phyloP scores from a whole-genome alignment of 2,113 vertebrate genomes.

The Ictalurus punctatus region DNA sequence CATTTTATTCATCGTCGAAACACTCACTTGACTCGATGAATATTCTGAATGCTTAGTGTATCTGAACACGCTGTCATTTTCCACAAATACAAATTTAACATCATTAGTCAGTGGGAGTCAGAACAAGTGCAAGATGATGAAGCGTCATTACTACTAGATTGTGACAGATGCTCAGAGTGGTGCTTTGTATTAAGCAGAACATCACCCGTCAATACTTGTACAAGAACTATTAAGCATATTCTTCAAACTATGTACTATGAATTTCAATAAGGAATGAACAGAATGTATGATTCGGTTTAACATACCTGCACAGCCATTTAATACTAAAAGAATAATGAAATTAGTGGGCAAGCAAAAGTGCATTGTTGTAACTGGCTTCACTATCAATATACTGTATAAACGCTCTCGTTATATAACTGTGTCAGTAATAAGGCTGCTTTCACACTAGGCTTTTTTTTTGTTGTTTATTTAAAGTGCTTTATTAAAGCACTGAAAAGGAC shows the following conservation, averaged over 20 bases:
- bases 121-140: constrained; percentile 4
- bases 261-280: neutral
- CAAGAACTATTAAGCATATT: neutral
- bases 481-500: neutral
- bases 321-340: neutral
- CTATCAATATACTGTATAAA: neutral
- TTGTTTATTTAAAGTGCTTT: neutral
- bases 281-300: neutral
- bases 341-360: neutral
- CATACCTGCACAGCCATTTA: neutral
- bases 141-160: neutral
- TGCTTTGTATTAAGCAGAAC: neutral
- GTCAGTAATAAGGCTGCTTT: neutral
- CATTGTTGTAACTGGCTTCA: neutral
- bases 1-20: neutral
- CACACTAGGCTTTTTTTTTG: neutral
- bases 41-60: constrained; percentile 12
- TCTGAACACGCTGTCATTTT: neutral
- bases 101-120: neutral
- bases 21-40: neutral
- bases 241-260: neutral
- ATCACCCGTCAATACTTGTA: neutral
- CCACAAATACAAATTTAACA: neutral
- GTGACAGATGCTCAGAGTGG: neutral
- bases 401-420: neutral